Conservation (phyloP, 2,797 vertebrate genomes). For the Pogoniulus pusillus region DNA sequence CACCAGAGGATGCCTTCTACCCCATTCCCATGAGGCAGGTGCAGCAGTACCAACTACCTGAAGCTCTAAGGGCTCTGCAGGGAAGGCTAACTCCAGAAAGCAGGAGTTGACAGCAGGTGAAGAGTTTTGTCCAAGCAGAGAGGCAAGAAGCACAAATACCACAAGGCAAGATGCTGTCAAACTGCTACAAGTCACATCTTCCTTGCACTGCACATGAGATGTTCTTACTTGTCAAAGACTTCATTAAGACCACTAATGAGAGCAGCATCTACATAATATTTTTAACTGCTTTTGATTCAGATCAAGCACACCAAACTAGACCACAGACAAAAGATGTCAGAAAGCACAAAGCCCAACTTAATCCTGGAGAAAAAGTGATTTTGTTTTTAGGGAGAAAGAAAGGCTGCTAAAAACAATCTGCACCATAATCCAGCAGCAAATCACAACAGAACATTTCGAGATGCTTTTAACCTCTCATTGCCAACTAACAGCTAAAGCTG, state of each 20-base stretch:
- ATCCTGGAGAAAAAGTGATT: background rate
- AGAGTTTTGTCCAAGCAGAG: background rate
- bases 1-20: background rate
- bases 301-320: background rate
- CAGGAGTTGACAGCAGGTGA: background rate
- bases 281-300: background rate
- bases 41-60: background rate
- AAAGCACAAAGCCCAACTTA: background rate
- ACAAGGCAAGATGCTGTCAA: accelerated
- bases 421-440: background rate
- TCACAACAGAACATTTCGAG: background rate
- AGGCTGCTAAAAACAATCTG: background rate
- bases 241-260: background rate
- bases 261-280: background rate
- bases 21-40: background rate
- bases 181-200: background rate
- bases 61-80: background rate
- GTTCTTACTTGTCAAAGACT: background rate
- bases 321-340: background rate
- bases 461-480: background rate
- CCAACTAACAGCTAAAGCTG: background rate
- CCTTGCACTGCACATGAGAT: accelerated
- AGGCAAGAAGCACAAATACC: no score
- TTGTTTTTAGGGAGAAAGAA: background rate
- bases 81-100: background rate